These are phyloP conservation scores for Agrotis puta DNA, from an alignment of 2,888 invertebrate genomes.

Conservation along the genomic window DNA sequence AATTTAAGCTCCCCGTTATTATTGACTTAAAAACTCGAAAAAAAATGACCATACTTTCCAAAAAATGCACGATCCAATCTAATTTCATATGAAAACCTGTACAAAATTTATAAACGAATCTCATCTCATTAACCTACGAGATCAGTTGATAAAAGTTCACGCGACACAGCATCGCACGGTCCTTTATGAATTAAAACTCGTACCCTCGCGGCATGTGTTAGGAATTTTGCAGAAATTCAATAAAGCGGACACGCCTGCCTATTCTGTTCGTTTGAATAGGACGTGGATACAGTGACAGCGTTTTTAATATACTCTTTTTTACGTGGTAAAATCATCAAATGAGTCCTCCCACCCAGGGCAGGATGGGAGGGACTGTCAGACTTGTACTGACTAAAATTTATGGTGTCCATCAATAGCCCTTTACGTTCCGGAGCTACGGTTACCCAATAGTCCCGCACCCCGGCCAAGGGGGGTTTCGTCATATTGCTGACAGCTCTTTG, in stretches of 20 bases:
- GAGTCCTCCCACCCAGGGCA: no score
- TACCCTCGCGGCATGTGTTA: conserved; percentile 77
- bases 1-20: background rate
- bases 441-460: no score
- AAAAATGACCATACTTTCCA: no score
- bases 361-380: no score
- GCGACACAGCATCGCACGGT: background rate
- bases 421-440: no score
- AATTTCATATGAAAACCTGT: conserved; percentile 4
- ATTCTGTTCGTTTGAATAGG: conserved; percentile 66
- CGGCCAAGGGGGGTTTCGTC: no score
- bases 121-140: conserved; percentile 34
- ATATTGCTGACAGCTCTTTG: no score
- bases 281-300: conserved; percentile 59
- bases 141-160: conserved; percentile 45
- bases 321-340: no score
- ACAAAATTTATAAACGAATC: conserved; percentile 32
- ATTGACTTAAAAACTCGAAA: background rate
- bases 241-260: conserved; percentile 76
- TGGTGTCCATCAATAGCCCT: no score
- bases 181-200: conserved; percentile 74
- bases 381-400: no score
- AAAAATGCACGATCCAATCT: no score
- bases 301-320: background rate
- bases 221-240: conserved; percentile 86